These are phyloP conservation scores for Phrynocephalus vlangalii DNA, from an alignment of 2,797 vertebrate genomes.

Conservation along the genomic window DNA sequence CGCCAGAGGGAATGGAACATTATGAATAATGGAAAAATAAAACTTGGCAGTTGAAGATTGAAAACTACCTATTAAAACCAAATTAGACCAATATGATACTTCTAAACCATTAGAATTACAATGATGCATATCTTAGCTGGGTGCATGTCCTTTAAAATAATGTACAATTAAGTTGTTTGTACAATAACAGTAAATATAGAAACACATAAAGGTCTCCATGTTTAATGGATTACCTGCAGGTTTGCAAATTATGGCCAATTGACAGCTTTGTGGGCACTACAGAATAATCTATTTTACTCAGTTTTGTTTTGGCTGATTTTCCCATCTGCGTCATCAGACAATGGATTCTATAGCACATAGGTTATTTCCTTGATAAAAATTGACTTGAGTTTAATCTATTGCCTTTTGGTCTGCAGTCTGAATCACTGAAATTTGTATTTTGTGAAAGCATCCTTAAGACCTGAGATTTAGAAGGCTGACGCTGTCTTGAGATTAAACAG, in stretches of 20 bases:
- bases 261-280: not conserved
- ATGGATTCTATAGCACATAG: not conserved
- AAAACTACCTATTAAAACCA: not conserved
- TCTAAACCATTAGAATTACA: constrained; percentile 6
- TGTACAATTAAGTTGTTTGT: not conserved
- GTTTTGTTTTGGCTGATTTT: not conserved
- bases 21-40: constrained; percentile 6
- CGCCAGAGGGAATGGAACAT: not conserved
- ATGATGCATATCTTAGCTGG: not conserved
- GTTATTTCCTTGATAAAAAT: not conserved
- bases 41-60: not conserved
- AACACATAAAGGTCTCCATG: not conserved
- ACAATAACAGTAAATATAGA: constrained; percentile 11
- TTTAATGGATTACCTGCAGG: not conserved
- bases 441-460: not conserved
- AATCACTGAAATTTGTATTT: not conserved
- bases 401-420: not conserved
- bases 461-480: not conserved
- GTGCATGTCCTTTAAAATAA: not conserved
- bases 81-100: not conserved
- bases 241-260: not conserved
- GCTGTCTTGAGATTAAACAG: not conserved
- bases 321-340: not conserved
- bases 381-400: not conserved
- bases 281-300: not conserved